Evolutionary conservation across 2,797 vertebrate genomes (phyloP), one percentile per base, ranked within the genome.

Genomic region (Sphaeramia orbicularis): DNA sequence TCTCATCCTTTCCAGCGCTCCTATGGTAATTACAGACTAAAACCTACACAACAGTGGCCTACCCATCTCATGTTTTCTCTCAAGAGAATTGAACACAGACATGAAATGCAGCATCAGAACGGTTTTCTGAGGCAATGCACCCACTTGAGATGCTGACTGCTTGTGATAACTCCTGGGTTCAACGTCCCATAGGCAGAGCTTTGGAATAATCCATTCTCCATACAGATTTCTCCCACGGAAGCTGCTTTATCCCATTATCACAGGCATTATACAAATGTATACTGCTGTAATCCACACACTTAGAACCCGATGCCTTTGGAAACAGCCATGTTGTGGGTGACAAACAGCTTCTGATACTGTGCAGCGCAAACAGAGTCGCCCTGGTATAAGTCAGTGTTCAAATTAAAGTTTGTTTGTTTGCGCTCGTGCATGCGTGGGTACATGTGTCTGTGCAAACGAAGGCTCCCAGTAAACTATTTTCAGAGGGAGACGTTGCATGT

Each of bases 211-310:
- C 93, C 91, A 92, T 94, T 93, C 87, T 91, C 87, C 91, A 89
- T 93, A 91, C 91, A 91, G 91, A 93, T 90, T 93, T 91, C 76
- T 85, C 80, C 75, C 89, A 84, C 80, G 59, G 89, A 93, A 94
- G 90, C 91, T 64, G 89, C 90, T 91, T 91, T 91, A 92, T 93
- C 90, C 90, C 88, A 93, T 94, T 94, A 93, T 93, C 93, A 88
- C 92, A 91, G 89, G 87, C 90, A 92, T 92, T 92, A 93, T 90
- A 93, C 90, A 92, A 91, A 91, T 89, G 84, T 92, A 92, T 87
- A 91, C 87, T 45, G 70, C 90, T 90, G 85, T 94, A 94, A 94
- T 94, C 90, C 91, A 88, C 84, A 91, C 87, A 90, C 85, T 91
- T 89, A 87, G 87, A 89, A 80, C 74, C 76, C 35, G 42, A 76